Conservation (phyloP, 2,888 invertebrate genomes). For the Pheosia gnoma region DNA sequence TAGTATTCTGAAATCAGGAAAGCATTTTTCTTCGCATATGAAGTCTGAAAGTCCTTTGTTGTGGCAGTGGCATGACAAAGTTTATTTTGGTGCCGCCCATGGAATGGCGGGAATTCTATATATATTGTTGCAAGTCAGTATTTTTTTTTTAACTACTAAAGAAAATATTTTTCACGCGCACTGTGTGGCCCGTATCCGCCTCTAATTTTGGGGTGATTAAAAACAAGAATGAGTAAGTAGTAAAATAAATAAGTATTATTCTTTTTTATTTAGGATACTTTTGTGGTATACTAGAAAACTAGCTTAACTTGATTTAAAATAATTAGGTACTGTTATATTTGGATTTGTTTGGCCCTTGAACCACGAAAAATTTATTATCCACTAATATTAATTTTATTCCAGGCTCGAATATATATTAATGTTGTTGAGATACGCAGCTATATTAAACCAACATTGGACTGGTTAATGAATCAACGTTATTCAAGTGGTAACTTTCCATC, state of each 20-base stretch:
- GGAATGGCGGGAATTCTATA: slow-evolving; percentile 94
- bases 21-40: slow-evolving; percentile 80
- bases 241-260: no score
- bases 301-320: not conserved
- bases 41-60: slow-evolving; percentile 87
- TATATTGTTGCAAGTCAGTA: slow-evolving; percentile 88
- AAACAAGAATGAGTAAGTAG: no score
- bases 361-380: no score
- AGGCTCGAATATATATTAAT: slow-evolving; percentile 84
- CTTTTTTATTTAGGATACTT: no score
- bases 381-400: slow-evolving; percentile 29
- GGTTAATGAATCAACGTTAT: slow-evolving; percentile 83
- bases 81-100: slow-evolving; percentile 95
- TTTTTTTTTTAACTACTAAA: not conserved
- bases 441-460: slow-evolving; percentile 87
- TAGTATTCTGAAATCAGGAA: slow-evolving; percentile 86
- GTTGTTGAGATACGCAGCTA: slow-evolving; percentile 82
- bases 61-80: slow-evolving; percentile 94
- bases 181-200: no score
- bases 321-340: no score
- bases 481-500: slow-evolving; percentile 90
- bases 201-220: no score
- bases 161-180: no score
- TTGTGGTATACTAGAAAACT: no score
- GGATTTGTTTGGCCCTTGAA: no score